A percentile compares a stretch with the other conserved stretches of the same genome.
These are phyloP conservation scores for Erpobdella octoculata DNA, from an alignment of 2,888 invertebrate species.

Conservation along the genomic window DNA sequence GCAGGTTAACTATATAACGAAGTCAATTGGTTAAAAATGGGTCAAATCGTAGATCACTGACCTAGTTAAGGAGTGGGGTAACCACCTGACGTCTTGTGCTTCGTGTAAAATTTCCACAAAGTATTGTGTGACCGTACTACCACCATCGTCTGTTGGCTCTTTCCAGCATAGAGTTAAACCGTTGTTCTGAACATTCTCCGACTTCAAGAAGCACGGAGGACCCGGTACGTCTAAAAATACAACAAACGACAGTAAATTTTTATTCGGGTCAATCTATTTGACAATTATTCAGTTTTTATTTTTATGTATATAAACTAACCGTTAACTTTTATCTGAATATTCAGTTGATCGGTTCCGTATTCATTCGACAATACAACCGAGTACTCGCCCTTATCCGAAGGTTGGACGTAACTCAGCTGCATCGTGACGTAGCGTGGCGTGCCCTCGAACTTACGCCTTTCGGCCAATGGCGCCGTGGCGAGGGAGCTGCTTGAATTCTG, in stretches of 20 bases:
- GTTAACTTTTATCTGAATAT: conserved; percentile 16
- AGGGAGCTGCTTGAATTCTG: no score
- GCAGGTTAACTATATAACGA: no score
- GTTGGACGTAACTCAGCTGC: conserved; percentile 5
- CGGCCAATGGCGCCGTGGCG: neutral
- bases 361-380: conserved; percentile 8
- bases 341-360: conserved; percentile 1
- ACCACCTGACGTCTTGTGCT: neutral
- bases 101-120: conserved; percentile 18
- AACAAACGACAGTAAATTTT: neutral
- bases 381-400: conserved; percentile 15
- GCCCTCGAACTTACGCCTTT: conserved; percentile 9
- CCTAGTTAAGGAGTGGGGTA: neutral
- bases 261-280: neutral
- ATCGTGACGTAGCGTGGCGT: neutral
- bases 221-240: conserved; percentile 13
- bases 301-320: neutral
- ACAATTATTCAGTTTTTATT: neutral
- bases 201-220: neutral
- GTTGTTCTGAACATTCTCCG: neutral
- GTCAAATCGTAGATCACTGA: neutral
- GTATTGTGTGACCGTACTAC: conserved; percentile 18
- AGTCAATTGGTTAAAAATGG: no score
- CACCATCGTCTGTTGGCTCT: conserved; percentile 22
- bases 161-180: conserved; percentile 12